Evolutionary conservation across 1,140 invertebrate species (phyloP).

Genomic region (Aphis craccivora): DNA sequence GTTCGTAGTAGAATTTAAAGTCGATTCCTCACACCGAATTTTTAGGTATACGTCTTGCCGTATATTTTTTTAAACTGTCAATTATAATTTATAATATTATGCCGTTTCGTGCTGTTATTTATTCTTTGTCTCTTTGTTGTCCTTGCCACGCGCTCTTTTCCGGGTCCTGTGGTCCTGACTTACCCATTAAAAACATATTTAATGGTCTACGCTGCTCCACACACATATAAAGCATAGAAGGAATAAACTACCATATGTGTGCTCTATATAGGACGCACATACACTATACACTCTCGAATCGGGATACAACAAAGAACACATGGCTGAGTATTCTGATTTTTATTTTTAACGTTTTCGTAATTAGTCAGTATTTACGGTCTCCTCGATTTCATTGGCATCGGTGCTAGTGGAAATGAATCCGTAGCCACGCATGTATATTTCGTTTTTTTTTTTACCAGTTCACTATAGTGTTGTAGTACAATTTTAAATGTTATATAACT

Average conservation of each 20-base stretch:
- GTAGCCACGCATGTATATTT: neutral
- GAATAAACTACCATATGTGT: neutral
- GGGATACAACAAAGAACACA: slow-evolving; percentile 25
- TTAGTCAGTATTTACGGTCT: slow-evolving; percentile 8
- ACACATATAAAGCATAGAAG: neutral
- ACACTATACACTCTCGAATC: neutral
- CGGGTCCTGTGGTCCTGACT: neutral
- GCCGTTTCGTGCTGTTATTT: neutral
- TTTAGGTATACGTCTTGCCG: neutral
- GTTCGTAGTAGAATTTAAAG: neutral
- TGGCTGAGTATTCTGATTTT: slow-evolving; percentile 24
- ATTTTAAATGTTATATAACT: neutral
- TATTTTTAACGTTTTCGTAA: slow-evolving; percentile 45
- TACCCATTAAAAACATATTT: slow-evolving; percentile 30
- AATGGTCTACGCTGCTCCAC: neutral
- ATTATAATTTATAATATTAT: neutral
- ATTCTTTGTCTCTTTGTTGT: neutral
- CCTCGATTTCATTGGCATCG: neutral
- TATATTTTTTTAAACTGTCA: neutral
- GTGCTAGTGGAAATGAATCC: too few species aligned
- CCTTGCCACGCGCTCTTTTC: neutral
- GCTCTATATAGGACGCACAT: neutral
- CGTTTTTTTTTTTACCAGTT: neutral
- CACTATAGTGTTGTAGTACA: neutral
- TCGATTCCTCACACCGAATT: neutral